A percentile compares a stretch with the other conserved stretches of the same genome.
These are phyloP conservation scores for Bruchidius siliquastri DNA, from an alignment of 2,888 invertebrate species.

Conservation along the genomic window DNA sequence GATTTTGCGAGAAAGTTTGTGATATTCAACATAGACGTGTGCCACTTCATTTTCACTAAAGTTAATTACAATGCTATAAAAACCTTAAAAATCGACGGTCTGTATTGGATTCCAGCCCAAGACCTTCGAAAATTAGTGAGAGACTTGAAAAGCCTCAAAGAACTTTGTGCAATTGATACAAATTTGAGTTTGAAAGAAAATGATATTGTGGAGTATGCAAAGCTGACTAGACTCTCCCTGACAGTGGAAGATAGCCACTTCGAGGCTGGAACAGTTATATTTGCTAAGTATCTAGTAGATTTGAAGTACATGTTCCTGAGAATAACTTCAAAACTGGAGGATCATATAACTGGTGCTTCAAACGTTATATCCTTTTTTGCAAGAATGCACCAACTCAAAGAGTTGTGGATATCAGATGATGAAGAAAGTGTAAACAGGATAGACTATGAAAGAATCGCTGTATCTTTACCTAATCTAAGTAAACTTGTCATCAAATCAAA, in stretches of 20 bases:
- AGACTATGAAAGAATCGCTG: conserved; percentile 19
- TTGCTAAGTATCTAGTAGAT: conserved; percentile 3
- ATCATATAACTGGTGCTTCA: background rate
- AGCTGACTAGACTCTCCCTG: conserved; percentile 11
- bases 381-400: conserved; percentile 13
- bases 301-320: conserved; percentile 15
- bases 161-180: conserved; percentile 18
- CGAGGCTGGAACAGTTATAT: conserved; percentile 6
- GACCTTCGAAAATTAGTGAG: conserved; percentile 15
- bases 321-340: conserved; percentile 8
- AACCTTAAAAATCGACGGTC: conserved; percentile 15
- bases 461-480: conserved; percentile 18
- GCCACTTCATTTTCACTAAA: conserved; percentile 12
- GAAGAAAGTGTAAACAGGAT: conserved; percentile 9
- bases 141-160: conserved; percentile 15
- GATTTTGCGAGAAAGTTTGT: conserved; percentile 14
- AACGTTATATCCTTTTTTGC: conserved; percentile 10
- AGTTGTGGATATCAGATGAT: conserved; percentile 17
- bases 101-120: conserved; percentile 17
- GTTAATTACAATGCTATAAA: conserved; percentile 12
- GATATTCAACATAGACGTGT: conserved; percentile 11
- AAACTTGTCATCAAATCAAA: conserved; percentile 27
- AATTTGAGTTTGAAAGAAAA: conserved; percentile 15
- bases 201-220: conserved; percentile 13
- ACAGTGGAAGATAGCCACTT: conserved; percentile 15